A percentile compares a stretch with the other conserved stretches of the same genome.
These are phyloP conservation scores for Tenthredo livida DNA, from an alignment of 2,888 invertebrate genomes.

Conservation along the genomic window DNA sequence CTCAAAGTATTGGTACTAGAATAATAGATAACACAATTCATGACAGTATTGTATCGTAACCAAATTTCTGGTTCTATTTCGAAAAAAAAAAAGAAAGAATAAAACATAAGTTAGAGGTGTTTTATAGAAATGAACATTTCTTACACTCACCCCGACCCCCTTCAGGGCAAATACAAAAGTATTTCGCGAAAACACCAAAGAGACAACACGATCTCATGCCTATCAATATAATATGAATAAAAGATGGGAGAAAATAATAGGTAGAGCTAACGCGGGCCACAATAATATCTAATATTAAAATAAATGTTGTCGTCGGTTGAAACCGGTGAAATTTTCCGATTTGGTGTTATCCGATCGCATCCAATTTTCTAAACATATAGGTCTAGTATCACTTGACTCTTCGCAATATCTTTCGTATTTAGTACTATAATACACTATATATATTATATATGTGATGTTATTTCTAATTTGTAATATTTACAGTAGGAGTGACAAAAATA, in stretches of 20 bases:
- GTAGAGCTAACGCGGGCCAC: conserved; percentile 48
- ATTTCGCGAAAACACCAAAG: conserved; percentile 61
- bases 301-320: conserved; percentile 49
- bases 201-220: conserved; percentile 64
- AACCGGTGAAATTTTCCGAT: conserved; percentile 49
- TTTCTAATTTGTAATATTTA: conserved; percentile 71
- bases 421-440: conserved; percentile 59
- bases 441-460: conserved; percentile 66
- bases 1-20: conserved; percentile 55
- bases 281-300: conserved; percentile 47
- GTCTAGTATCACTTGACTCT: conserved; percentile 62
- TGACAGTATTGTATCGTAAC: conserved; percentile 62
- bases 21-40: conserved; percentile 56
- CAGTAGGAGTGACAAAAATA: conserved; percentile 61
- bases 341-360: conserved; percentile 50
- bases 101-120: conserved; percentile 57
- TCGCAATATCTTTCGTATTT: conserved; percentile 67
- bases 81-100: background rate
- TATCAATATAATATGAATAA: conserved; percentile 54
- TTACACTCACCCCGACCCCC: background rate
- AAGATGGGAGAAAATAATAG: conserved; percentile 18
- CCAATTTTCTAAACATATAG: conserved; percentile 49
- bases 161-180: conserved; percentile 50
- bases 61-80: conserved; percentile 57
- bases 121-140: conserved; percentile 51